These are phyloP conservation scores for Cheilosia scutellata DNA, from an alignment of 2,888 invertebrate genomes.

Conservation along the genomic window DNA sequence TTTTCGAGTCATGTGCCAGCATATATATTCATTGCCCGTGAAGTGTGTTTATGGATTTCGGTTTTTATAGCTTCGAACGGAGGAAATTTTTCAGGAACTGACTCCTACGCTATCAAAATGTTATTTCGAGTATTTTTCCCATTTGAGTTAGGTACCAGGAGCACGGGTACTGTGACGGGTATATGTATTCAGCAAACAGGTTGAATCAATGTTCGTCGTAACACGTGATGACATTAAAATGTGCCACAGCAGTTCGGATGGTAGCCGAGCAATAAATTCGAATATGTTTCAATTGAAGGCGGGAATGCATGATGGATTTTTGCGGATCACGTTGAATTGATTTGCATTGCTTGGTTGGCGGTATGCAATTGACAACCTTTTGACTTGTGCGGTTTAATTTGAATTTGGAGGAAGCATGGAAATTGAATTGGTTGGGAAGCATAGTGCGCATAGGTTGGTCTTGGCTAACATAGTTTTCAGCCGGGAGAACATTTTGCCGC, in stretches of 20 bases:
- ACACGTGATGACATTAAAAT: conserved; percentile 61
- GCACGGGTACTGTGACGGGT: conserved; percentile 8
- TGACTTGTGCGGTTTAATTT: too few species aligned
- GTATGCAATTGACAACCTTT: conserved; percentile 5
- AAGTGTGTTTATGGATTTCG: conserved; percentile 69
- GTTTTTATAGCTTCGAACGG: conserved; percentile 52
- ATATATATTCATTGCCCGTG: conserved; percentile 58
- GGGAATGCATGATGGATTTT: conserved; percentile 31
- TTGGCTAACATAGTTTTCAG: too few species aligned
- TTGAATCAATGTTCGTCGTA: conserved; percentile 29
- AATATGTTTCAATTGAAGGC: conserved; percentile 30
- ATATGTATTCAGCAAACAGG: neutral
- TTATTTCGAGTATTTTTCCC: conserved; percentile 35
- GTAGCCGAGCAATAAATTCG: conserved; percentile 34
- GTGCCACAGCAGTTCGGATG: neutral
- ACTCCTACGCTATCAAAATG: conserved; percentile 55
- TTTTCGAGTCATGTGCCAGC: conserved; percentile 41
- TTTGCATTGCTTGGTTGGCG: conserved; percentile 22
- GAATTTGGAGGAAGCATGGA: too few species aligned
- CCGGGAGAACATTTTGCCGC: too few species aligned
- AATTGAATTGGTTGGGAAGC: too few species aligned
- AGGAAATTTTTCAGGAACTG: conserved; percentile 42
- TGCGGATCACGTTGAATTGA: conserved; percentile 45
- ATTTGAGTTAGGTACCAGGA: neutral
- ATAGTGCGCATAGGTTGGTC: too few species aligned